Evolutionary conservation across 2,888 invertebrate genomes (phyloP).

Genomic region (Asteroscopus sphinx): DNA sequence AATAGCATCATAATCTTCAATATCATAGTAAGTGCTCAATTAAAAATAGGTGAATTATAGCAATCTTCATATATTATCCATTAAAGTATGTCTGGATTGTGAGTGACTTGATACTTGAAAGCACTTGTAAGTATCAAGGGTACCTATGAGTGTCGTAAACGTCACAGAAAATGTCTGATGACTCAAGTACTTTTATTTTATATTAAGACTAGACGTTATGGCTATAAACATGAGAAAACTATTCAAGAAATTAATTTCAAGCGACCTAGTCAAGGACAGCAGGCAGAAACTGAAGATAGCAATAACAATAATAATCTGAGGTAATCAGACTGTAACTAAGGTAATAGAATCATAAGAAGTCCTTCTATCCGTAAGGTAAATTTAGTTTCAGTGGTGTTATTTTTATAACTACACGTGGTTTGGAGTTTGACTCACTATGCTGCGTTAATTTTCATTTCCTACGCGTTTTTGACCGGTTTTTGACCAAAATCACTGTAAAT

Average conservation of each 20-base stretch:
- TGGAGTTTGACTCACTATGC: too few relatives aligned
- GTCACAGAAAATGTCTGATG: conserved; percentile 12
- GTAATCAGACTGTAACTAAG: too few relatives aligned
- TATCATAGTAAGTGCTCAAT: conserved; percentile 17
- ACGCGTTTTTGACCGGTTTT: too few relatives aligned
- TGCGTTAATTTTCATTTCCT: too few relatives aligned
- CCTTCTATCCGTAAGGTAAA: too few relatives aligned
- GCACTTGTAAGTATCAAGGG: conserved; percentile 10
- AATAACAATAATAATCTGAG: too few relatives aligned
- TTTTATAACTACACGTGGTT: too few relatives aligned
- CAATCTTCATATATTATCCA: conserved; percentile 30
- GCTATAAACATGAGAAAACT: background rate
- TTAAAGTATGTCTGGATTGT: conserved; percentile 42
- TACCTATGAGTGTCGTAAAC: conserved; percentile 4
- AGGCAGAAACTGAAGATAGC: too few relatives aligned
- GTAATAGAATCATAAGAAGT: too few relatives aligned
- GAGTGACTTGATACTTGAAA: conserved; percentile 36
- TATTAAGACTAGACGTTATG: conserved; percentile 18
- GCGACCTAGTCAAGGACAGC: too few relatives aligned
- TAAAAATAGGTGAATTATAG: conserved; percentile 38
- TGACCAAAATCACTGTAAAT: too few relatives aligned
- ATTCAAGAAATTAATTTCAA: background rate
- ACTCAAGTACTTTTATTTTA: conserved; percentile 14
- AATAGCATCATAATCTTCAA: conserved; percentile 15
- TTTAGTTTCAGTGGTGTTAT: too few relatives aligned